Evolutionary conservation across 2,113 vertebrate species (phyloP), one percentile per base, ranked within the genome.

Genomic region (Sapayoa aenigma): DNA sequence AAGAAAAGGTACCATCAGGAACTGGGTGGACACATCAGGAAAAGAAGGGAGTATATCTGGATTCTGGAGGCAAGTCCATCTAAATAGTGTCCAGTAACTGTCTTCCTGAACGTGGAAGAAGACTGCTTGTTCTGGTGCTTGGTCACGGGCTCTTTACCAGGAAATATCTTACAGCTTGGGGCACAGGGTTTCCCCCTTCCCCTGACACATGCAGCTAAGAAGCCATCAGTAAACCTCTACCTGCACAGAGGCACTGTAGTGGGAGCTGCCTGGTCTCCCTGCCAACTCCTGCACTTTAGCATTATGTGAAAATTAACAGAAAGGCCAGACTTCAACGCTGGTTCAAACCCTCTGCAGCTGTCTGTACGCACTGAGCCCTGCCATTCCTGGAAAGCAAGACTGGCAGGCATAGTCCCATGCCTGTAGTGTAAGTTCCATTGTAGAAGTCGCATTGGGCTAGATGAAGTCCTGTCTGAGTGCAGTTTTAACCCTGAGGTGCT

Each of bases 361-460:
- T 82, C 84, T 52, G 65, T 55, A 44, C 67, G 35, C 6, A 1
- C 59, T 76, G 56, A 88, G 76, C 47, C 41, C 74, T 90, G 77
- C 49, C 62, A 77, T 25, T 67, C 95, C 96, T 94, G 90, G 95
- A 90, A 95, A 97, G 94, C 31, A 44, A 75, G n/a, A 39, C 83
- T 95, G 76, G 83, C 86, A 89, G 65, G 73, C 9, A 2, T 59
- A 72, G 69, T 78, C 55, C 69, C 14, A 1, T 11, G 22, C 63
- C 84, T 41, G 50, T n/a, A 33, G n/a, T 24, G 11, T 47, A 42
- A 89, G 53, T 56, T 77, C 81, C 60, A 44, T 30, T 58, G 37
- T 2, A 23, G 66, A 71, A 65, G 27, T 80, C 11, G 1, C 13
- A 47, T 82, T 22, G 50, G 59, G 52, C 83, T 78, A 76, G 47